Conservation (phyloP, 2,888 invertebrate species). For the Apeira syringaria region DNA sequence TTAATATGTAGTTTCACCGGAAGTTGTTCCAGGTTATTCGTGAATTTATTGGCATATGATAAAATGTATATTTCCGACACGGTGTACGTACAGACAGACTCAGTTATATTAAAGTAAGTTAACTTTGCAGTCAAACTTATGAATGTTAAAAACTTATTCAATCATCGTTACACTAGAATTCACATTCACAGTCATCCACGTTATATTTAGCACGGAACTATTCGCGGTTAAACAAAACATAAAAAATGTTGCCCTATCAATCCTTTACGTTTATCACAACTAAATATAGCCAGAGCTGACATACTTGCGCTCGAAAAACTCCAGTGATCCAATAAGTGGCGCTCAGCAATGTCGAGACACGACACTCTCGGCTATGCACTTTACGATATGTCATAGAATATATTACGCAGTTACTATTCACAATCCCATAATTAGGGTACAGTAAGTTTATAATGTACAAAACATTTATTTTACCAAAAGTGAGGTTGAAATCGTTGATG, state of each 20-base stretch:
- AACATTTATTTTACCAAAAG: no score
- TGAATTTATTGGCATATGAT: no score
- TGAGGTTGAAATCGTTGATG: no score
- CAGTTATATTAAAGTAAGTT: no score
- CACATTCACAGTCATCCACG: conserved; percentile 7
- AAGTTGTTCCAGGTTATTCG: no score
- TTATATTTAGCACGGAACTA: conserved; percentile 12
- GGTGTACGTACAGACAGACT: no score
- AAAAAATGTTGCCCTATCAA: conserved; percentile 26
- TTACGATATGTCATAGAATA: neutral
- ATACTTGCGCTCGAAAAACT: conserved; percentile 7
- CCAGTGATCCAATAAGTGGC: neutral
- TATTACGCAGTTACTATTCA: neutral
- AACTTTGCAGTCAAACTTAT: no score
- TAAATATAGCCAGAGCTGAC: conserved; percentile 24
- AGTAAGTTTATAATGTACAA: no score
- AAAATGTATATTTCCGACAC: no score
- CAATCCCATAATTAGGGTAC: no score
- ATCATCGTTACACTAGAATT: conserved; percentile 19
- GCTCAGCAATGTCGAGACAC: conserved; percentile 1
- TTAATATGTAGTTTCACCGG: no score
- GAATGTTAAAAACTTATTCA: no score
- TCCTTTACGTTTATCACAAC: conserved; percentile 31
- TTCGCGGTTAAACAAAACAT: conserved; percentile 12
- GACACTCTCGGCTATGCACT: neutral